phyloP scores from a whole-genome alignment of 2,797 vertebrate species.

The Dryobates pubescens region DNA sequence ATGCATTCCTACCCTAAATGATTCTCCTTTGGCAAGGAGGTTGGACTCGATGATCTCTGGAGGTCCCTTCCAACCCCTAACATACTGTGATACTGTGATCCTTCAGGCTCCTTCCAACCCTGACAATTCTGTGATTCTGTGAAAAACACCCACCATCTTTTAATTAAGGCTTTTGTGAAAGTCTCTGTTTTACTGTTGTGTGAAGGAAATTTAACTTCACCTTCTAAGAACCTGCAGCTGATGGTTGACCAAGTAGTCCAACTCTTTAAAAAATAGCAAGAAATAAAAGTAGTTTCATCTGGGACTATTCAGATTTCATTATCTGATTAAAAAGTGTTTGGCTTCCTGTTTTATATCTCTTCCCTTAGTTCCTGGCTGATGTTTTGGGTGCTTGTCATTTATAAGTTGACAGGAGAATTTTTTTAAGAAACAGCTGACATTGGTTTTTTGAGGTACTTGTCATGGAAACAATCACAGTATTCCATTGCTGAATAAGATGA shows the following conservation, averaged over 20 bases:
- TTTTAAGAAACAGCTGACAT: not conserved
- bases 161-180: conserved; percentile 2
- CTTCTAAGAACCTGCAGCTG: not conserved
- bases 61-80: no score
- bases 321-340: not conserved
- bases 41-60: no score
- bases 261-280: not conserved
- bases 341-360: not conserved
- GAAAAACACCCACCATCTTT: not conserved
- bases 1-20: no score
- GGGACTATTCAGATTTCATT: not conserved
- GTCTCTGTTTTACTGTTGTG: not conserved
- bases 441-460: not conserved
- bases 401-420: not conserved
- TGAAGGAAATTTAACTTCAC: not conserved
- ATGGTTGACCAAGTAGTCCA: not conserved
- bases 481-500: not conserved
- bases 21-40: no score
- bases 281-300: not conserved
- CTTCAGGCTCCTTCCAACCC: no score
- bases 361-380: not conserved
- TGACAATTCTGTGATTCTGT: no score
- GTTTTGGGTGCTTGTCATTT: not conserved
- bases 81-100: no score
- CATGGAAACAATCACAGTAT: not conserved